Conservation (phyloP, 2,797 vertebrate species). For the Lepilemur ruficaudatus region DNA sequence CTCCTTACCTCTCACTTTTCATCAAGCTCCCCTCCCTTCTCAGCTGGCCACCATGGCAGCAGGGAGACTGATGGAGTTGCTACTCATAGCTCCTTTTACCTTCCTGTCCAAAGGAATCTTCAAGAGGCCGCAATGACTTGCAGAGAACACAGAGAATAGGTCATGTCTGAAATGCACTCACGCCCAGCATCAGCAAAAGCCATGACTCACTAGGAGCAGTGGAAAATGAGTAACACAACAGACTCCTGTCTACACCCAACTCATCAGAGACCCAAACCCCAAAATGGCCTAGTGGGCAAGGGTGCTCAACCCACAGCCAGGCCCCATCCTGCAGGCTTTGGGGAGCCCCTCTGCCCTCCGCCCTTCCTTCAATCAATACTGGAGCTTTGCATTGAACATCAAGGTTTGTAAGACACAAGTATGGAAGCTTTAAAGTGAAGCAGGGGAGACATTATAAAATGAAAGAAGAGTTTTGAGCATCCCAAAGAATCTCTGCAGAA, state of each 20-base stretch:
- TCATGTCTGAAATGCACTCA: background rate
- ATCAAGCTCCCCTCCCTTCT: background rate
- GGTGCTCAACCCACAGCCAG: background rate
- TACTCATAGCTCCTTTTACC: background rate
- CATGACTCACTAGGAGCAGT: rapidly evolving
- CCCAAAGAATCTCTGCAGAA: background rate
- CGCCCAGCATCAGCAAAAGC: background rate
- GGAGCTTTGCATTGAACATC: background rate
- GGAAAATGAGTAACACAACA: background rate
- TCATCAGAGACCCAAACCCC: background rate
- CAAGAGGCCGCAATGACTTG: background rate
- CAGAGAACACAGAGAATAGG: background rate
- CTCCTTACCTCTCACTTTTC: background rate
- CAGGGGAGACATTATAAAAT: background rate
- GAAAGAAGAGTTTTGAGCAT: background rate
- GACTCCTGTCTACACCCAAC: background rate
- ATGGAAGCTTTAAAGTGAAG: background rate
- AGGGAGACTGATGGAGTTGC: background rate
- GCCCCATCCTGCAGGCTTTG: background rate
- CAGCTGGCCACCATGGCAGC: background rate
- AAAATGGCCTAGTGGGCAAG: background rate
- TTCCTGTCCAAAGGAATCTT: background rate
- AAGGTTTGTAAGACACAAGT: background rate
- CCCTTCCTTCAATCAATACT: background rate
- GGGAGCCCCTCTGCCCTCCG: background rate